Evolutionary conservation across 2,113 vertebrate species (phyloP), one percentile per base, ranked within the genome.

Genomic region (Oreochromis niloticus): DNA sequence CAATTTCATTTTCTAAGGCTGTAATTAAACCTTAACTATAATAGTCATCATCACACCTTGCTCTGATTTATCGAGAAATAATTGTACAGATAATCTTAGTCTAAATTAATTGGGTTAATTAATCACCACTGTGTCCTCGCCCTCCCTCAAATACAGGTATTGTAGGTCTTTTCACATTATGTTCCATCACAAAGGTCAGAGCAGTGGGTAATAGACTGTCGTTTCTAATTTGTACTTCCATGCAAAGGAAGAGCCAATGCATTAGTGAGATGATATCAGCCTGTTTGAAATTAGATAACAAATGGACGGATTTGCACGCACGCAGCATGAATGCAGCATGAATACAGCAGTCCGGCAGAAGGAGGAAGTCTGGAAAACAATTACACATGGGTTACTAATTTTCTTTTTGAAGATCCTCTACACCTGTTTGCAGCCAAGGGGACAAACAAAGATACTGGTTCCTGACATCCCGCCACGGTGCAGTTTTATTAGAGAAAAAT

Each of bases 81-180:
- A 96, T 96, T 93, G 92, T 96, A 95, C 92, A 88, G 91, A 95
- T 96, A 94, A 96, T 95, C 93, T 95, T 95, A 88, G 95, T 96
- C 88, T 93, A 93, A 96, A 96, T 96, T 94, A 96, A 96, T 95
- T 95, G 89, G 90, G 92, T 96, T 96, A 96, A 96, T 96, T 96
- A 95, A 96, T 96, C 96, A 96, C 92, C 66, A 85, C 75, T n/a
- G 84, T 81, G 82, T 87, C 87, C 82, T 90, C 73, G 34, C 84
- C 90, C 86, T 61, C 79, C 85, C 88, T 87, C 82, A 84, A 90
- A 92, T 89, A 94, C 92, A 93, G 89, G 88, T 92, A 91, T 84
- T 85, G 89, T 91, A 89, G 92, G 93, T 92, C 92, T 94, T 94
- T 94, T 89, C 84, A 90, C 89, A 94, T 95, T 92, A 93, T 93